Evolutionary conservation across 64 coral and sea anemone species (phyloP).

Genomic region (Montipora foliosa): DNA sequence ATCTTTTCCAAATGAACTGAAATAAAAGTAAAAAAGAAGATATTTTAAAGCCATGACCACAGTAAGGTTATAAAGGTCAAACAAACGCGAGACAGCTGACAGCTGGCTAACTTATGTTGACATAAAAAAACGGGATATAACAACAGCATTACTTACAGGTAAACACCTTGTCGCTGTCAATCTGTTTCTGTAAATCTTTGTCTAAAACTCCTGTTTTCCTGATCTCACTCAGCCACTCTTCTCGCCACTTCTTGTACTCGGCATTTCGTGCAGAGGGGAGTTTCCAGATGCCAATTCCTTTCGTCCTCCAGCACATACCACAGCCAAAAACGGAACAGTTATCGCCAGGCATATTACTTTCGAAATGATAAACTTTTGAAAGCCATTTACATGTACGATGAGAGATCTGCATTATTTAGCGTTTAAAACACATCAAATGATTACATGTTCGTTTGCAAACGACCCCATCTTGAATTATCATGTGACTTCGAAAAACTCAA

Average conservation of each 20-base stretch:
- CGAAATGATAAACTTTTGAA: constrained; percentile 24
- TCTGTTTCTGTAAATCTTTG: constrained; percentile 57
- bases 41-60: not conserved
- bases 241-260: constrained; percentile 73
- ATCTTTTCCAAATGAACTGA: constrained; percentile 69
- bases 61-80: constrained; percentile 24
- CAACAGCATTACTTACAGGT: constrained; percentile 56
- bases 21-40: constrained; percentile 34
- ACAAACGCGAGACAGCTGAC: constrained; percentile 3
- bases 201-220: constrained; percentile 70
- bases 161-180: constrained; percentile 63
- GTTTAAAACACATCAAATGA: not conserved
- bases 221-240: constrained; percentile 73
- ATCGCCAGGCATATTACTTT: constrained; percentile 57
- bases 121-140: not conserved
- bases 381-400: not conserved
- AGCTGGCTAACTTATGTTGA: not conserved
- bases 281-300: constrained; percentile 84
- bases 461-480: constrained; percentile 47
- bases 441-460: not conserved
- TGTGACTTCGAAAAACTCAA: constrained; percentile 42
- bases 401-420: constrained; percentile 18
- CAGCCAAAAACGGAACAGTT: constrained; percentile 78
- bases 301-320: constrained; percentile 57
- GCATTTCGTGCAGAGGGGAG: constrained; percentile 74